Percentiles rank a stretch among this genome's conserved stretches.
Conservation (phyloP, 2,113 vertebrate species). For the Willisornis vidua region DNA sequence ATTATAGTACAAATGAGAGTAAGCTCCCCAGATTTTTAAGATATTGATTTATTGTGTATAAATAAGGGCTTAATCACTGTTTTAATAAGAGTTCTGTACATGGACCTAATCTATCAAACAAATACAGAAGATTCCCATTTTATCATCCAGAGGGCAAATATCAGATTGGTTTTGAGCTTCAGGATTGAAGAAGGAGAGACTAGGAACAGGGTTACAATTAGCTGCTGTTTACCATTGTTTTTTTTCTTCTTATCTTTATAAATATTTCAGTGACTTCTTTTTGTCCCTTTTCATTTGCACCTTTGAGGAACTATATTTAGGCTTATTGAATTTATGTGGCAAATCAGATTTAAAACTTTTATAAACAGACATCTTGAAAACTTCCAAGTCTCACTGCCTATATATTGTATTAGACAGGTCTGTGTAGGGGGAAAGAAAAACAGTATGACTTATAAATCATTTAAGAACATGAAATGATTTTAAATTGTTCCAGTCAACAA, state of each 20-base stretch:
- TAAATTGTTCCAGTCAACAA: conserved; percentile 22
- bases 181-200: neutral
- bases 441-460: conserved; percentile 26
- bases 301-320: conserved; percentile 21
- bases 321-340: neutral
- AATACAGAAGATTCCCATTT: neutral
- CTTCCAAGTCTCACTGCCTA: neutral
- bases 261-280: conserved; percentile 41
- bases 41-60: neutral
- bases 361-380: conserved; percentile 2
- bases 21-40: neutral
- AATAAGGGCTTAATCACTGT: neutral
- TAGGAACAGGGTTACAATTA: neutral
- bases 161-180: neutral
- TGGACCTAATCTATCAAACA: neutral
- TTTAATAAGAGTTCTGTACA: neutral
- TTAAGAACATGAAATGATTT: conserved; percentile 34
- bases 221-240: neutral
- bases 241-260: neutral
- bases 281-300: conserved; percentile 27
- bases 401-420: neutral
- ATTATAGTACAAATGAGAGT: neutral
- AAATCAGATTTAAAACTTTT: conserved; percentile 35
- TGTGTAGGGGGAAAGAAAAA: neutral
- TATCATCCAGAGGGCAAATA: neutral